These are phyloP conservation scores for Cottoperca gobio DNA, from an alignment of 2,797 vertebrate genomes.

Conservation along the genomic window DNA sequence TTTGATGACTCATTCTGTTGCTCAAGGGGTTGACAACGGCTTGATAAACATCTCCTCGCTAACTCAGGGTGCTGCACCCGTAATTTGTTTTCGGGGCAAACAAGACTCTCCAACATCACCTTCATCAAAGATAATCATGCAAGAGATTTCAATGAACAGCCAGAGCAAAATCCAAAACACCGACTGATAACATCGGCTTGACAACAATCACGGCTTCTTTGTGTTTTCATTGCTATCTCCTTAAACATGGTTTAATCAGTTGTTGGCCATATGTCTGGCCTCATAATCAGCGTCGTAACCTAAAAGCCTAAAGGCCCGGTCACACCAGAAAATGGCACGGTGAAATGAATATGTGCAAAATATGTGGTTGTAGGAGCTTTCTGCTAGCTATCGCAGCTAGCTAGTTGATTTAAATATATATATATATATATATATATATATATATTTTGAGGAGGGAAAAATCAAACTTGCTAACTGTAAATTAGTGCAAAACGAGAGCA, in stretches of 20 bases:
- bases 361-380: not conserved
- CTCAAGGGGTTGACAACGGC: constrained; percentile 26
- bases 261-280: not conserved
- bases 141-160: constrained; percentile 22
- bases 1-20: constrained; percentile 69
- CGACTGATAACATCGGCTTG: constrained; percentile 7
- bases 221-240: not conserved
- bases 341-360: not conserved
- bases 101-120: constrained; percentile 18
- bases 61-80: constrained; percentile 22
- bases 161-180: constrained; percentile 28
- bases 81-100: constrained; percentile 46
- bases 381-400: no score
- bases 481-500: not conserved
- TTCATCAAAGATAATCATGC: constrained; percentile 30
- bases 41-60: constrained; percentile 49
- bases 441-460: not conserved
- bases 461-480: not conserved
- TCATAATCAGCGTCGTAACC: not conserved
- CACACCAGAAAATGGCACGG: not conserved
- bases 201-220: not conserved
- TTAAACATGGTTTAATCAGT: constrained; percentile 1
- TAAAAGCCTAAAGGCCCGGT: not conserved
- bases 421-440: no score
- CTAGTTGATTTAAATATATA: not conserved